These are phyloP conservation scores for Dicycla oo DNA, from an alignment of 2,888 invertebrate genomes.

Conservation along the genomic window DNA sequence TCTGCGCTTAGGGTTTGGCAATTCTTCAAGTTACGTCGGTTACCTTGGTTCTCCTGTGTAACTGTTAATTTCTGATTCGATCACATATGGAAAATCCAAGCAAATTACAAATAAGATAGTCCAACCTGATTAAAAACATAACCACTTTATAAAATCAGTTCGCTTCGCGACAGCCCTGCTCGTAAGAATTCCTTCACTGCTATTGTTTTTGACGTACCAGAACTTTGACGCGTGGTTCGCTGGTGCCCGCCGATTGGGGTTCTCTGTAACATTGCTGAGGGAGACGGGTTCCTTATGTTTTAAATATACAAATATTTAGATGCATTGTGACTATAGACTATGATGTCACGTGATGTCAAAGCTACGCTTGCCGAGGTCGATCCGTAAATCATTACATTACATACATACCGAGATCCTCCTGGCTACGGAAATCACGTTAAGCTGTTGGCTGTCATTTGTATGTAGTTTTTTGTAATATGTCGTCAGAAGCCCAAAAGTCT, in stretches of 20 bases:
- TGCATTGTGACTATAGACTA: neutral
- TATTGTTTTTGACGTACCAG: constrained; percentile 69
- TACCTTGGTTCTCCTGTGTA: neutral
- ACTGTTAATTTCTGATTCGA: neutral
- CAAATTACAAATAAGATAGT: neutral
- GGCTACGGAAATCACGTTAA: neutral
- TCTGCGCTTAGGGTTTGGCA: neutral
- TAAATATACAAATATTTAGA: neutral
- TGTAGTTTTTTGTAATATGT: neutral
- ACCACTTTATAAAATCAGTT: neutral
- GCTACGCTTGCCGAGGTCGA: neutral
- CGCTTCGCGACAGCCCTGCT: constrained; percentile 54
- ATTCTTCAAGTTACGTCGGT: neutral
- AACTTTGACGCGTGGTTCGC: constrained; percentile 66
- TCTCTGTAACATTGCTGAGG: constrained; percentile 4
- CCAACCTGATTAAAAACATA: neutral
- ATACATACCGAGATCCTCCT: neutral
- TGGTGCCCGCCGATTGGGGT: constrained; percentile 46
- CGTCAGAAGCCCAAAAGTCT: neutral
- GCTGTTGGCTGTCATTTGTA: neutral
- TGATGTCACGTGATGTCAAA: neutral
- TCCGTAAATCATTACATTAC: neutral
- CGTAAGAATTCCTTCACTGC: constrained; percentile 62
- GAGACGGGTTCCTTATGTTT: constrained; percentile 31
- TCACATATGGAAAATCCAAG: neutral